A percentile compares a stretch with the other conserved stretches of the same genome.
These are phyloP conservation scores for Pseudotriccus pelzelni DNA, from an alignment of 2,797 vertebrate genomes.

Conservation along the genomic window DNA sequence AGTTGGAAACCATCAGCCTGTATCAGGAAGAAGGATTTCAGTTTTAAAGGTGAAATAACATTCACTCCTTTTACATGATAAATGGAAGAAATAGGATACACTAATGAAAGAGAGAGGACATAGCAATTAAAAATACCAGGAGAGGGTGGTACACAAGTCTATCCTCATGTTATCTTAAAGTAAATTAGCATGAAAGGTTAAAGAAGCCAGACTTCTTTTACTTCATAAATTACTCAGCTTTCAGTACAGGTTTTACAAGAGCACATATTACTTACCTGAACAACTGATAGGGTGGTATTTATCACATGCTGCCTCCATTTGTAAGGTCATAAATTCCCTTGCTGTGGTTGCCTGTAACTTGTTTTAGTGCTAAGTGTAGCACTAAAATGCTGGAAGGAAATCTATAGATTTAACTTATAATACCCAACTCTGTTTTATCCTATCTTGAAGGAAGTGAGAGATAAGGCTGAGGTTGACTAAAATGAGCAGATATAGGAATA, in stretches of 20 bases:
- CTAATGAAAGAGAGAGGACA: slow-evolving; percentile 69
- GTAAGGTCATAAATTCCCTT: slow-evolving; percentile 55
- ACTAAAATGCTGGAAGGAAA: slow-evolving; percentile 38
- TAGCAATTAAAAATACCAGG: slow-evolving; percentile 72
- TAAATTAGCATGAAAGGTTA: slow-evolving; percentile 69
- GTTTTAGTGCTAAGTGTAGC: slow-evolving; percentile 42
- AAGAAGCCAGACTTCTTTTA: slow-evolving; percentile 57
- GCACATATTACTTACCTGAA: slow-evolving; percentile 54
- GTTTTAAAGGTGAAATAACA: slow-evolving; percentile 77
- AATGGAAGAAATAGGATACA: slow-evolving; percentile 79
- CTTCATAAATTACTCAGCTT: slow-evolving; percentile 59
- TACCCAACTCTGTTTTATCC: slow-evolving; percentile 24
- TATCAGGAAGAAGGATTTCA: slow-evolving; percentile 76
- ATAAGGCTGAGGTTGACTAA: slow-evolving; percentile 21
- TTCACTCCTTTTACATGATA: slow-evolving; percentile 76
- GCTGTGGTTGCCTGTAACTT: slow-evolving; percentile 11
- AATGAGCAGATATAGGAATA: slow-evolving; percentile 32
- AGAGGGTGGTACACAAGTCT: slow-evolving; percentile 49
- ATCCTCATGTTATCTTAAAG: slow-evolving; percentile 64
- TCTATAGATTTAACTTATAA: slow-evolving; percentile 38
- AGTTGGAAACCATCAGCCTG: slow-evolving; percentile 67
- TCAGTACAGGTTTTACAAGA: slow-evolving; percentile 56
- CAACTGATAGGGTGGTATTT: slow-evolving; percentile 39
- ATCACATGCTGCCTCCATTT: slow-evolving; percentile 56
- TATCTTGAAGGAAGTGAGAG: slow-evolving; percentile 41